Conservation (phyloP, 2,797 vertebrate genomes). For the Buphagus erythrorhynchus region DNA sequence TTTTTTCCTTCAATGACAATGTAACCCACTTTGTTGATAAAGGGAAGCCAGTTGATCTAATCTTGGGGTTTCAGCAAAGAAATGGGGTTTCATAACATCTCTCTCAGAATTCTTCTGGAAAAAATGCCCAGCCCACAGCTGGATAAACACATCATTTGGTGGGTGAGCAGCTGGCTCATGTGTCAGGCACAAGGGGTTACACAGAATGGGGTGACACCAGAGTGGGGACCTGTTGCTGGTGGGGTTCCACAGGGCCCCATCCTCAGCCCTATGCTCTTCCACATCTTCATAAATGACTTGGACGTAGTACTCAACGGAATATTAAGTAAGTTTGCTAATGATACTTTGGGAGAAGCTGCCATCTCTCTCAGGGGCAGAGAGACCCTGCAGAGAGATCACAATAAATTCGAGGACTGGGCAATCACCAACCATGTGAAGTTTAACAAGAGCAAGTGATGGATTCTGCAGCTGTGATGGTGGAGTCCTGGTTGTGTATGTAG, state of each 20-base stretch:
- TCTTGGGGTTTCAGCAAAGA: neutral
- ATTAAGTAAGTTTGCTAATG: neutral
- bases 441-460: neutral
- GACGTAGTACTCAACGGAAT: fast-evolving
- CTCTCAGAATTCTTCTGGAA: neutral
- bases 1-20: neutral
- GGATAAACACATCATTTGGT: neutral
- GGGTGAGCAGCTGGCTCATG: neutral
- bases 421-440: neutral
- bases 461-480: neutral
- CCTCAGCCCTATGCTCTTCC: neutral
- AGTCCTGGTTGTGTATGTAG: neutral
- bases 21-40: neutral
- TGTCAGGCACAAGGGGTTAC: no score
- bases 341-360: neutral
- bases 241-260: fast-evolving
- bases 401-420: neutral
- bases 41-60: neutral
- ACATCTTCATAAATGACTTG: neutral
- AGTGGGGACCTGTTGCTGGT: fast-evolving
- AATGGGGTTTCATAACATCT: no score
- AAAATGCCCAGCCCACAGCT: neutral
- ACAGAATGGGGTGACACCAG: neutral
- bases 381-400: neutral
- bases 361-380: neutral